These are phyloP conservation scores for Arge pagana DNA, from an alignment of 2,888 invertebrate genomes.

Conservation along the genomic window DNA sequence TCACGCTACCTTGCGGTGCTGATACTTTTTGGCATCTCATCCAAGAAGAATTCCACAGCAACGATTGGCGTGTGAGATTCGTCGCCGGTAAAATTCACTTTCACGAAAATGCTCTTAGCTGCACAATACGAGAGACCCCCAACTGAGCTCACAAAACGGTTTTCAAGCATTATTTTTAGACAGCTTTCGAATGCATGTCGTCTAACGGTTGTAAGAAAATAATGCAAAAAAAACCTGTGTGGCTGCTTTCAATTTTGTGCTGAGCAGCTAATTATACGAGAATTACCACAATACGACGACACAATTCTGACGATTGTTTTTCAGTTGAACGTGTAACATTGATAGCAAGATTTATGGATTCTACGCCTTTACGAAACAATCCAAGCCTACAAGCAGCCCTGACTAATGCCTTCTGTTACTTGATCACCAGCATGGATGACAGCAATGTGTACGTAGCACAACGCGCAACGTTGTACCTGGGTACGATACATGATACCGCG, in stretches of 20 bases:
- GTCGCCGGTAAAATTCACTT: constrained; percentile 73
- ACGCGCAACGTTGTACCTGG: constrained; percentile 87
- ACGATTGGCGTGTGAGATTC: constrained; percentile 88
- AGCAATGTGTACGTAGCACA: constrained; percentile 94
- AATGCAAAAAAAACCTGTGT: too few species aligned
- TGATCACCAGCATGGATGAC: constrained; percentile 96
- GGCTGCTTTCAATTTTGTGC: too few species aligned
- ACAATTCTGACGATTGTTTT: constrained; percentile 10
- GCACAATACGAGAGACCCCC: too few species aligned
- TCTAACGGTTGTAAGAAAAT: too few species aligned
- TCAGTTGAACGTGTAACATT: constrained; percentile 90
- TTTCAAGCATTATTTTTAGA: too few species aligned
- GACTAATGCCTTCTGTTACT: constrained; percentile 95
- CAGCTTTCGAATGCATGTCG: too few species aligned
- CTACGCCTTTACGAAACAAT: constrained; percentile 82
- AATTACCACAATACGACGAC: too few species aligned
- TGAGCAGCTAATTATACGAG: too few species aligned
- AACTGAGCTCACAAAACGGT: too few species aligned
- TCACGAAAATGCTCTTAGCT: too few species aligned
- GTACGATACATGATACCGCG: constrained; percentile 89
- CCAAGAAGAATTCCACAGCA: constrained; percentile 90
- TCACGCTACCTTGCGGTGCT: constrained; percentile 90
- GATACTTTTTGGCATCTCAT: constrained; percentile 97
- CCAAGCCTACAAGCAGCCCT: constrained; percentile 87
- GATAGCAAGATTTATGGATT: constrained; percentile 91